Conservation (phyloP, 2,113 vertebrate genomes). For the Muntiacus reevesi region DNA sequence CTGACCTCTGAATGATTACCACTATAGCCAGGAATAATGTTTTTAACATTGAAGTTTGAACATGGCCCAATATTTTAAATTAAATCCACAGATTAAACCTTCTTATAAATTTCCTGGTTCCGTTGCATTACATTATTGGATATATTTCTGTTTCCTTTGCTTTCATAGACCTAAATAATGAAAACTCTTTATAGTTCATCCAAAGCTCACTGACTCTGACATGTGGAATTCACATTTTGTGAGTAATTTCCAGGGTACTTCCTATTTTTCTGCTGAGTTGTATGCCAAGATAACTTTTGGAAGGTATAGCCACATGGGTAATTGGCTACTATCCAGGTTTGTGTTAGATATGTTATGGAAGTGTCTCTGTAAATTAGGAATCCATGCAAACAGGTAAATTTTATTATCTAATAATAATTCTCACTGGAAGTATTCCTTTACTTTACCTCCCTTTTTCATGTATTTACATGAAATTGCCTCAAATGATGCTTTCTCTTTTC, state of each 20-base stretch:
- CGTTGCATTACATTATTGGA: slow-evolving; percentile 51
- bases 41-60: slow-evolving; percentile 58
- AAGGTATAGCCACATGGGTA: slow-evolving; percentile 37
- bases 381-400: slow-evolving; percentile 66
- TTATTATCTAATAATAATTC: slow-evolving; percentile 63
- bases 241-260: slow-evolving; percentile 73
- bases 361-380: slow-evolving; percentile 49
- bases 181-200: slow-evolving; percentile 75
- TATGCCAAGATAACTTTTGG: slow-evolving; percentile 63
- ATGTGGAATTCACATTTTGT: slow-evolving; percentile 73
- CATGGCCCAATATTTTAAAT: slow-evolving; percentile 65
- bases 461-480: slow-evolving; percentile 70
- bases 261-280: slow-evolving; percentile 59
- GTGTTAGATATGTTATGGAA: not conserved
- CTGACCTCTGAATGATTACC: slow-evolving; percentile 15
- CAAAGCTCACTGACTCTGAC: slow-evolving; percentile 66
- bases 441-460: slow-evolving; percentile 61
- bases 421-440: slow-evolving; percentile 27
- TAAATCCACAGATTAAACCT: slow-evolving; percentile 53
- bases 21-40: not conserved
- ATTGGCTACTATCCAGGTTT: slow-evolving; percentile 58
- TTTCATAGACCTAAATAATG: slow-evolving; percentile 73
- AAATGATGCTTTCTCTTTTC: slow-evolving; percentile 70
- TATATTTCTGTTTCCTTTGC: slow-evolving; percentile 69
- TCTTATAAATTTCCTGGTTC: slow-evolving; percentile 65